Evolutionary conservation across 2,113 vertebrate genomes (phyloP).

Genomic region (Protobothrops flavoviridis): DNA sequence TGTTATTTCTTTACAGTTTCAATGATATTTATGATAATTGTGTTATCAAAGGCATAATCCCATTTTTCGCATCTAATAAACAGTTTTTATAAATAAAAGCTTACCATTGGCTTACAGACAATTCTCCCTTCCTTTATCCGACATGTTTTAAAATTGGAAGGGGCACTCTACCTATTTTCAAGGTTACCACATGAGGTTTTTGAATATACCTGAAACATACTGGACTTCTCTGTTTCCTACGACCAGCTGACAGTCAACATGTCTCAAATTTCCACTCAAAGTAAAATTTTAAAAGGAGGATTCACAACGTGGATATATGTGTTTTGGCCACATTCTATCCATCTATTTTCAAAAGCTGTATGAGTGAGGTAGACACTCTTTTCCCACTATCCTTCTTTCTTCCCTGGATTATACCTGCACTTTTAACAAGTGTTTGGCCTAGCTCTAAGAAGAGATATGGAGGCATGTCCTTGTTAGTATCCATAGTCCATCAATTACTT

Average conservation of each 20-base stretch:
- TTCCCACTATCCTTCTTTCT: background rate
- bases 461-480: background rate
- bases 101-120: background rate
- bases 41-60: background rate
- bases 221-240: background rate
- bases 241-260: background rate
- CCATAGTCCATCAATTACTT: background rate
- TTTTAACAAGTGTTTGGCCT: background rate
- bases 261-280: background rate
- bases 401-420: background rate
- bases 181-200: background rate
- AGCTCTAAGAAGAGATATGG: background rate
- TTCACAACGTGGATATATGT: background rate
- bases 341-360: background rate
- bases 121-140: background rate
- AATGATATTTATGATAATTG: background rate
- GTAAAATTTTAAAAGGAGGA: background rate
- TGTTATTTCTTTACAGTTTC: background rate
- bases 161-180: background rate
- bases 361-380: background rate
- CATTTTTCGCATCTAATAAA: background rate
- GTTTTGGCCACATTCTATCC: background rate
- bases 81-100: background rate
- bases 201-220: background rate
- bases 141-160: background rate